Base-by-base conservation (phyloP, 2,113 vertebrate genomes). In the Oriolus oriolus region DNA sequence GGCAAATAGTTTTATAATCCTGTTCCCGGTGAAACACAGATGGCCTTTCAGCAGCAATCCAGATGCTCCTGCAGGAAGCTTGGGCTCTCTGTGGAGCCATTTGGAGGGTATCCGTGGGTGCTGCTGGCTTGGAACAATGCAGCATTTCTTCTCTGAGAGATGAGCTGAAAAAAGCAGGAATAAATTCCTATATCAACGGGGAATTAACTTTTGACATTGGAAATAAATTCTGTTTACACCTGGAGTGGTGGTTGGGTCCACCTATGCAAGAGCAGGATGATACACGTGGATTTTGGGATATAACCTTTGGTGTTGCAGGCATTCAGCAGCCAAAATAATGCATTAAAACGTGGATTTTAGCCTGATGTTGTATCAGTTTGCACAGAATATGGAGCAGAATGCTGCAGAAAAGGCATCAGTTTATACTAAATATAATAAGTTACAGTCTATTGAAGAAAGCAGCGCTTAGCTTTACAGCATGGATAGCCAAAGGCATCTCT, bases 51-150 rank as follows among this genome's bases (percentile, higher is more conserved):
- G 93, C 95, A 95, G 74, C 5, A 2, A 77, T 94, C 95, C 94
- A 95, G 94, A 95, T 95, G 95, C 91, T 97, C 77, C 95, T 97
- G 89, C 93, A 96, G 95, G 96, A 96, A 97, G 94, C 93, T 82
- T 4, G 7, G 44, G 28, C 84, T 96, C 94, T 82, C 93, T 85
- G 91, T 73, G 96, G 95, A 97, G 94, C 80, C 81, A 82, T 96
- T 96, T 84, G 81, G 61, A 85, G 91, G 86, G 87, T 89, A 89
- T 91, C 61, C 18, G 69, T 94, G 87, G 95, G 95, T 97, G 93
- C 94, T 96, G 91, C 65, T 91, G 54, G 15, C 84, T 91, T 71
- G 44, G 20, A 95, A 89, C 89, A 94, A 81, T 87, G 83, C 70
- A 83, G 70, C 19, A 3, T 90, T 91, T 91, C 86, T 95, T 90